Conservation (phyloP, 2,797 vertebrate species). For the Melopsittacus undulatus region DNA sequence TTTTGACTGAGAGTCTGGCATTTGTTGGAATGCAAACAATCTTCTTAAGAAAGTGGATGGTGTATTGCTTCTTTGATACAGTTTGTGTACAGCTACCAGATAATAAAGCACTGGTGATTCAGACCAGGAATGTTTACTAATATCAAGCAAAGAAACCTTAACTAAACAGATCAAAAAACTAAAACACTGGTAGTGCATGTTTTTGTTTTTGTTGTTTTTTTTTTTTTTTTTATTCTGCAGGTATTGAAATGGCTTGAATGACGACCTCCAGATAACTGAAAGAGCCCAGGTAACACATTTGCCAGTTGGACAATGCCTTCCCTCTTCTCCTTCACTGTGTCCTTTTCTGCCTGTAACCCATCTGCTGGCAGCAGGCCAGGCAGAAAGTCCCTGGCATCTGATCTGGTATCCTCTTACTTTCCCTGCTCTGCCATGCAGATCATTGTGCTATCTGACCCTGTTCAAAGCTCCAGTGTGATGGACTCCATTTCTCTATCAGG, state of each 20-base stretch:
- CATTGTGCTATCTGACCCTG: constrained; percentile 13
- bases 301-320: neutral
- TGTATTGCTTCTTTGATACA: neutral
- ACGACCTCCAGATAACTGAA: neutral
- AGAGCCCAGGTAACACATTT: neutral
- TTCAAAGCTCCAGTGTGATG: neutral
- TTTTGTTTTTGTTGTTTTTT: no score
- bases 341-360: neutral
- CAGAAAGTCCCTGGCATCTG: neutral
- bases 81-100: neutral
- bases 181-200: neutral
- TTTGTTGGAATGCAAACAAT: neutral
- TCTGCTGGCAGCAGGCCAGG: constrained; percentile 16
- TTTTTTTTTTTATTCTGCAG: neutral
- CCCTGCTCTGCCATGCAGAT: neutral
- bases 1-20: neutral
- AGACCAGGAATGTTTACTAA: neutral
- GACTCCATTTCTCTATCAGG: constrained; percentile 19
- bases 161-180: neutral
- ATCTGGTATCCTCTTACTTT: constrained; percentile 49
- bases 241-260: neutral
- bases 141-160: neutral
- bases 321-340: neutral
- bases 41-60: neutral
- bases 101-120: neutral